Evolutionary conservation across 2,113 vertebrate genomes (phyloP).

Genomic region (Anthoscopus minutus): DNA sequence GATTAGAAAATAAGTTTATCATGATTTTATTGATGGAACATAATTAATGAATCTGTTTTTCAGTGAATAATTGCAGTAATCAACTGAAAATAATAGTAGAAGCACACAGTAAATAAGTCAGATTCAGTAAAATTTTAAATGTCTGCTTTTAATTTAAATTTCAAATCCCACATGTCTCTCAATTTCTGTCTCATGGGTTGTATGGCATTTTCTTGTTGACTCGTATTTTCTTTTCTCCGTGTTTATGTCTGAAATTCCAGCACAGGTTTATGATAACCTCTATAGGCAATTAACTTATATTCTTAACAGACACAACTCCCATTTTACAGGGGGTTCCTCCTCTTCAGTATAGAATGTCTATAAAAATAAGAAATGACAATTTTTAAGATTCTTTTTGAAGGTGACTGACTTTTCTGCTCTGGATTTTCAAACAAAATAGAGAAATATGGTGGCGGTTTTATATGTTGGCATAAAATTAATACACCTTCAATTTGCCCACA

Average conservation of each 20-base stretch:
- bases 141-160: not conserved
- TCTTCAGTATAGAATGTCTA: not conserved
- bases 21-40: conserved; percentile 23
- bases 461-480: not conserved
- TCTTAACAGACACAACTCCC: not conserved
- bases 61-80: conserved; percentile 18
- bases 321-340: not conserved
- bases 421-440: not conserved
- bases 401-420: not conserved
- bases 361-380: not conserved
- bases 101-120: conserved; percentile 26
- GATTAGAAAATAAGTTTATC: conserved; percentile 28
- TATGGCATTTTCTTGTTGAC: not conserved
- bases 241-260: not conserved
- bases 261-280: not conserved
- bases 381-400: not conserved
- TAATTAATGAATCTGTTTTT: not conserved
- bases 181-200: not conserved
- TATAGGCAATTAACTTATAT: not conserved
- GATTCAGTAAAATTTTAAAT: not conserved
- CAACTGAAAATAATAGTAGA: conserved; percentile 5
- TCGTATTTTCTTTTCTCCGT: not conserved
- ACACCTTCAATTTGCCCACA: not conserved
- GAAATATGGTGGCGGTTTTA: not conserved
- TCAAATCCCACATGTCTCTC: not conserved